These are phyloP conservation scores for Podotricha telesiphe DNA, from an alignment of 2,888 invertebrate species.

Conservation along the genomic window DNA sequence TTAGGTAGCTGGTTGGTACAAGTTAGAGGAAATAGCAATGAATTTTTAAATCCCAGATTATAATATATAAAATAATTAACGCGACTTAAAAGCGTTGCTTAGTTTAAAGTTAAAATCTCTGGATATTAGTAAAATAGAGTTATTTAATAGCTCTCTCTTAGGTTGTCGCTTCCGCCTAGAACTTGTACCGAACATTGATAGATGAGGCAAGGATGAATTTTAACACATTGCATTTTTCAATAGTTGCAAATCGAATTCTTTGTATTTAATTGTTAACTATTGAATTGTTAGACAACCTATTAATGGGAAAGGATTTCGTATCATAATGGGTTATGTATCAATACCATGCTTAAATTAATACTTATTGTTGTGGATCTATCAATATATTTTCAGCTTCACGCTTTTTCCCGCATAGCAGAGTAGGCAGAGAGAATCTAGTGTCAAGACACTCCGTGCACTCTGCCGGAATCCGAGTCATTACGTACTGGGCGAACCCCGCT, in stretches of 20 bases:
- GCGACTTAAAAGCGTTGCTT: too few species aligned
- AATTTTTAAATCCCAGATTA: neutral
- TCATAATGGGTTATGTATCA: neutral
- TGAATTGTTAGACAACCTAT: conserved; percentile 2
- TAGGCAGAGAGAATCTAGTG: fast-evolving
- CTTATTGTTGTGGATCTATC: neutral
- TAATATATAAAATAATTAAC: too few species aligned
- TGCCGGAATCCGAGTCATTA: too few species aligned
- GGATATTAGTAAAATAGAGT: too few species aligned
- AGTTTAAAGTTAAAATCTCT: too few species aligned
- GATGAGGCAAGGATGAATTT: conserved; percentile 57
- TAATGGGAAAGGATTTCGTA: neutral
- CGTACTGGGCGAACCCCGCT: too few species aligned
- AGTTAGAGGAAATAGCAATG: conserved; percentile 35
- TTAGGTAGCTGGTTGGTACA: conserved; percentile 41
- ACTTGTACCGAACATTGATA: conserved; percentile 50
- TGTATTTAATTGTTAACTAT: conserved; percentile 24
- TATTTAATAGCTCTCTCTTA: neutral
- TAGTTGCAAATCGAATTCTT: conserved; percentile 38
- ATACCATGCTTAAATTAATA: neutral
- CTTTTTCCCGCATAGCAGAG: too few species aligned
- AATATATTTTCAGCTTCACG: too few species aligned
- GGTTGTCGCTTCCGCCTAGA: conserved; percentile 29
- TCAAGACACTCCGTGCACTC: too few species aligned
- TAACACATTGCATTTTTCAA: conserved; percentile 58